Percentiles rank a stretch among this genome's conserved stretches.
phyloP scores from a whole-genome alignment of 30 jellyfish, hydroid and myxozoan species.

The Aurelia aurita region DNA sequence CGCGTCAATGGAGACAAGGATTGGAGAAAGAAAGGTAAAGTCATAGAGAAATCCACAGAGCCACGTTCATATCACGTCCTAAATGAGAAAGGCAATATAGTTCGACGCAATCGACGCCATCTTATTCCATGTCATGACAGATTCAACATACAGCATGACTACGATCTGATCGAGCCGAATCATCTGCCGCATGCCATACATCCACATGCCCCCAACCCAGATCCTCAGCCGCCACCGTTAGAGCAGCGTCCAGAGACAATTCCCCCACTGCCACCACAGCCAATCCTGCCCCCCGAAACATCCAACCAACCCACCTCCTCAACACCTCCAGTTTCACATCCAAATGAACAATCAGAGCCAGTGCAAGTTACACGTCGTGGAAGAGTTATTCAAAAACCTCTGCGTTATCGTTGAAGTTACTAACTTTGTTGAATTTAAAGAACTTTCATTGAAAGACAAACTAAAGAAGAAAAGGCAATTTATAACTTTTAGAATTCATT shows the following conservation, averaged over 20 bases:
- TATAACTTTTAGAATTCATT: too few species aligned
- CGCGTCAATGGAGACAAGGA: slow-evolving; percentile 26
- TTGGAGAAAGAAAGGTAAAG: slow-evolving; percentile 44
- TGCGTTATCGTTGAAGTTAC: slow-evolving; percentile 35
- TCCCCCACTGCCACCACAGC: slow-evolving; percentile 37
- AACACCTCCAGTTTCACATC: slow-evolving; percentile 35
- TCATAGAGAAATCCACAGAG: slow-evolving; percentile 18
- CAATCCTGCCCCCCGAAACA: slow-evolving; percentile 37
- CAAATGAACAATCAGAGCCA: slow-evolving; percentile 34
- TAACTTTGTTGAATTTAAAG: slow-evolving; percentile 37
- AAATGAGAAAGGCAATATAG: slow-evolving; percentile 13
- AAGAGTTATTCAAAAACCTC: slow-evolving; percentile 40
- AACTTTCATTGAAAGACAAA: slow-evolving; percentile 16
- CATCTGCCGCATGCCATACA: slow-evolving; percentile 35
- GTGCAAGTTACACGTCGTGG: slow-evolving; percentile 39
- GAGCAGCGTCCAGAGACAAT: slow-evolving; percentile 39
- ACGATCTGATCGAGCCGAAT: slow-evolving; percentile 45
- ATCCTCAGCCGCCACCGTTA: slow-evolving; percentile 9
- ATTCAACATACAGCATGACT: slow-evolving; percentile 19
- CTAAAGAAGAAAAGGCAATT: slow-evolving; percentile 39
- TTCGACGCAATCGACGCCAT: slow-evolving; percentile 45
- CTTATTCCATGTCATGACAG: slow-evolving; percentile 48
- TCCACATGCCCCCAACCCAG: slow-evolving; percentile 22
- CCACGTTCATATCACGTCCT: slow-evolving; percentile 41
- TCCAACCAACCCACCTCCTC: slow-evolving; percentile 42